Evolutionary conservation across 1,140 invertebrate genomes (phyloP), one percentile per base, ranked within the genome.

Genomic region (Rhizoglyphus robini): DNA sequence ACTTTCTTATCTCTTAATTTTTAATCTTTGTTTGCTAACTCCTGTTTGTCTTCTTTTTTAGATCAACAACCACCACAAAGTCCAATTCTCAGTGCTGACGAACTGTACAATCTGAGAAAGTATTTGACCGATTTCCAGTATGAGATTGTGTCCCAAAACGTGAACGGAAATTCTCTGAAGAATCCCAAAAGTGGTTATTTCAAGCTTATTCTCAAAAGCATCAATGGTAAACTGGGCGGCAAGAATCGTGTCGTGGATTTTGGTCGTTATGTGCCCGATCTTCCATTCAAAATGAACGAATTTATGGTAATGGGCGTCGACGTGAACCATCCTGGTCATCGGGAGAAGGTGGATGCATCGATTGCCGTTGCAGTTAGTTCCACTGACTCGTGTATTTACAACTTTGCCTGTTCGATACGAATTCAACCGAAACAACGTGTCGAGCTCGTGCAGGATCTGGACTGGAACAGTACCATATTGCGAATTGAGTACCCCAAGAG

Each of bases 221-320:
- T 94, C 0, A 87, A 87, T 73, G 83, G 87, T 0, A 93, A 94
- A 75, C 71, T 93, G 36, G 88, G 88, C 75, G 88, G 88, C 0
- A n/a, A 41, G 60, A 62, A 47, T 48, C 1, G 1, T 2, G 31
- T 58, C 25, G 25, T 58, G 2, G 1, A 29, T 27, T 27, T 3
- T 3, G n/a, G 2, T 58, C n/a, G 18, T 11, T 58, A 2, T 27
- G 54, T 2, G 1, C 3, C 1, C n/a, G n/a, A n/a, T 29, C 29
- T n/a, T 27, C 54, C 2, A 29, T 1, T 29, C n/a, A 13, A 58
- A 18, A 18, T 58, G 15, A 2, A 4, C 1, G 32, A 65, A 47
- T 18, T 30, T 3, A 87, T 91, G 78, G 80, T 88, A 18, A 77
- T 92, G 31, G 88, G 90, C 0, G 88, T 88, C 23, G 90, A 94